Evolutionary conservation across 2,797 vertebrate species (phyloP).

Genomic region (Trematomus bernacchii): DNA sequence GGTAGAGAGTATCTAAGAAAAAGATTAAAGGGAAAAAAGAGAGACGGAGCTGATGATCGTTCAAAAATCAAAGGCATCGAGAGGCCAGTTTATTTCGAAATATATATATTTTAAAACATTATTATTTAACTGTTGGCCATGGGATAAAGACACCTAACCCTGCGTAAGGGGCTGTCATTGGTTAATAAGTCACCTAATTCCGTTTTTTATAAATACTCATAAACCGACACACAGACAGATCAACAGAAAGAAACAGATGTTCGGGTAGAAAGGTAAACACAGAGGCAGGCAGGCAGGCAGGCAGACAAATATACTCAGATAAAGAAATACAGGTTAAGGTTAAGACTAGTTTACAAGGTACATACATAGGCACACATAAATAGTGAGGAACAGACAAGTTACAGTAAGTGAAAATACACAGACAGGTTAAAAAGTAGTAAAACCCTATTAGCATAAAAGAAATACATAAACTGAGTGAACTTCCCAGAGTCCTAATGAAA

Average conservation of each 20-base stretch:
- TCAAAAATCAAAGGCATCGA: slow-evolving; percentile 41
- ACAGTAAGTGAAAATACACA: slow-evolving; percentile 24
- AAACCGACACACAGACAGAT: slow-evolving; percentile 22
- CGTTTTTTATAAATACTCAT: neutral
- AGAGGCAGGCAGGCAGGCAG: slow-evolving; percentile 26
- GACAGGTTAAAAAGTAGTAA: slow-evolving; percentile 41
- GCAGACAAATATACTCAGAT: slow-evolving; percentile 23
- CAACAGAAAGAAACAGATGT: slow-evolving; percentile 22
- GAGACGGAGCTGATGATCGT: slow-evolving; percentile 9
- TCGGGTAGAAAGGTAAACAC: slow-evolving; percentile 22
- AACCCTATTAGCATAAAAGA: slow-evolving; percentile 40
- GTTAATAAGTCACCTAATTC: neutral
- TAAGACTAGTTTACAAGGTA: slow-evolving; percentile 23
- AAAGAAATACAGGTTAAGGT: slow-evolving; percentile 25
- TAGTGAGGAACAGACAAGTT: slow-evolving; percentile 31
- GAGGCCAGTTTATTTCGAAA: neutral
- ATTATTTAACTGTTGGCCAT: slow-evolving; percentile 7
- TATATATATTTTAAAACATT: neutral
- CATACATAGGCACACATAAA: slow-evolving; percentile 23
- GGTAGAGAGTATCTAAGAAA: slow-evolving; percentile 26
- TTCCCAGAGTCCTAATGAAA: slow-evolving; percentile 61
- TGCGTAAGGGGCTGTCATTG: neutral
- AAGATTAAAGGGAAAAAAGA: slow-evolving; percentile 46
- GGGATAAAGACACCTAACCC: slow-evolving; percentile 10
- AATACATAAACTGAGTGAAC: slow-evolving; percentile 35